These are phyloP conservation scores for Thripadectes ignobilis DNA, from an alignment of 2,797 vertebrate genomes.

Conservation along the genomic window DNA sequence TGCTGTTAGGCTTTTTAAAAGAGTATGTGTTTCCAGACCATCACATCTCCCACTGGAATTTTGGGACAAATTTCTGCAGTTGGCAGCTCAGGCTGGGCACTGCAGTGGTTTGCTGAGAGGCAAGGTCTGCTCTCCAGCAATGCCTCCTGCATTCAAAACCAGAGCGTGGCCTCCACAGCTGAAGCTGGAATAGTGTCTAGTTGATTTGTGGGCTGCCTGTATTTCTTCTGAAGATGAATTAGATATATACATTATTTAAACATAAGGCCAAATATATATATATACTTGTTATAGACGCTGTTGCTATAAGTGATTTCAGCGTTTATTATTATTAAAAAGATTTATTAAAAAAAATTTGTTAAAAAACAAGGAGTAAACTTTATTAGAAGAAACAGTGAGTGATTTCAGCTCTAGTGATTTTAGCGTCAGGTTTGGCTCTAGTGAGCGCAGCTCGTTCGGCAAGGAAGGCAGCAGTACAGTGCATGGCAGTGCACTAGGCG, in stretches of 20 bases:
- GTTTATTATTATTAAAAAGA: too few relatives aligned
- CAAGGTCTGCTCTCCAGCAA: neutral
- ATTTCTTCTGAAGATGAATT: neutral
- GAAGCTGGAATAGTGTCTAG: neutral
- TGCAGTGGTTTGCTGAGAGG: neutral
- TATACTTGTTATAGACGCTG: too few relatives aligned
- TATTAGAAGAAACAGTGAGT: too few relatives aligned
- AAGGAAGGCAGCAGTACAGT: too few relatives aligned
- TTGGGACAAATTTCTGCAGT: neutral
- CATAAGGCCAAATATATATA: neutral
- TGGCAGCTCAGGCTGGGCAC: neutral
- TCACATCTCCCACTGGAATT: neutral
- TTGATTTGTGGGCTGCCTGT: neutral
- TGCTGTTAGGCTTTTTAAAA: neutral
- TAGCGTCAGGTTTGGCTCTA: too few relatives aligned
- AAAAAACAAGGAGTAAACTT: too few relatives aligned
- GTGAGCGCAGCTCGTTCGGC: too few relatives aligned
- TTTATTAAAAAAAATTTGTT: too few relatives aligned
- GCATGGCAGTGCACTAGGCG: too few relatives aligned
- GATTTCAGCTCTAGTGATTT: too few relatives aligned
- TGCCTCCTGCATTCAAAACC: neutral
- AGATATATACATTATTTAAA: neutral
- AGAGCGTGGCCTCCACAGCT: neutral
- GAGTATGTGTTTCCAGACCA: neutral
- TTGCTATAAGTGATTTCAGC: too few relatives aligned